Evolutionary conservation across 2,888 invertebrate species (phyloP), one percentile per base, ranked within the genome.

Genomic region (Nomada flava): DNA sequence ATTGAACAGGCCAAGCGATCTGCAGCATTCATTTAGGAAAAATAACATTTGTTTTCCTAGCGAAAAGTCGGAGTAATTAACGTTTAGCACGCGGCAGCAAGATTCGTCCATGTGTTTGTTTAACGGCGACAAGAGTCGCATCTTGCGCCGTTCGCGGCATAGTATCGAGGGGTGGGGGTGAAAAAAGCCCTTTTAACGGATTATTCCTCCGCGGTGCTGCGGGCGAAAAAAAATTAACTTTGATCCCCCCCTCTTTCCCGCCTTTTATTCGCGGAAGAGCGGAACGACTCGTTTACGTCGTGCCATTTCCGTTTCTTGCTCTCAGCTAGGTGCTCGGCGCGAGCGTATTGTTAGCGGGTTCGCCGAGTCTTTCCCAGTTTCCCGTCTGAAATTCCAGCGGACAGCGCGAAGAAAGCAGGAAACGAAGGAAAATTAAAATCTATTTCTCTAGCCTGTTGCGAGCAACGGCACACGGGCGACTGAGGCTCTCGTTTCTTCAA

Each of bases 281-380:
- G 75, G 44, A 71, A 82, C 73, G 72, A 83, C 74, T 84, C 84
- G 82, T 79, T 79, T 83, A 79, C 83, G 72, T 67, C 76, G 76
- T 72, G 68, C 79, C 81, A 69, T 80, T 80, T 83, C 80, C 79
- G 79, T 73, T 82, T 77, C 79, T 82, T 75, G 73, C 75, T 60
- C 70, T 55, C 62, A 47, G 59, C 60, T 15, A 52, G 50, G 59
- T 29, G 69, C 64, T 57, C 67, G 75, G 18, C 29, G 59, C 64
- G 53, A 15, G 20, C 64, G 63, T 36, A 65, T 76, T 80, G 76
- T 76, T 76, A 81, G 67, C 70, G 52, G 23, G 52, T 71, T 29
- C 69, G 44, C 47, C 52, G 47, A 64, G 23, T 18, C 68, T 52
- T 50, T 64, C 18, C 5, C 63, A 20, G 18, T 50, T 64, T 26